These are phyloP conservation scores for Lepidurus couesii DNA, from an alignment of 1,140 invertebrate species.

Conservation along the genomic window DNA sequence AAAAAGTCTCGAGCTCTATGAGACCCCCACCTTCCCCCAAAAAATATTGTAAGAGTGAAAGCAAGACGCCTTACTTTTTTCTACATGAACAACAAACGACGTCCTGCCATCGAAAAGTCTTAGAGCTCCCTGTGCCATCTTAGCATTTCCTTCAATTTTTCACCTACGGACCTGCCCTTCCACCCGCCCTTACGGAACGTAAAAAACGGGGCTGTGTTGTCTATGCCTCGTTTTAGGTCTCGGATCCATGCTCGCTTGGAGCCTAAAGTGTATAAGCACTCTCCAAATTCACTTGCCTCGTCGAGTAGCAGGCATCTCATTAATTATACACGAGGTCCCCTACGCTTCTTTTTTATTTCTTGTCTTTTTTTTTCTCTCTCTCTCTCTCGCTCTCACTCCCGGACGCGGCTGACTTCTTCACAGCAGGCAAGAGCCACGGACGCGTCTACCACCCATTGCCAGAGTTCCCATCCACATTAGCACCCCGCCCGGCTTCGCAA, in stretches of 20 bases:
- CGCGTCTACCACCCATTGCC: constrained; percentile 1
- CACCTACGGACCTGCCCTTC: not conserved
- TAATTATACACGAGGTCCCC: not conserved
- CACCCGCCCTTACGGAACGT: not conserved
- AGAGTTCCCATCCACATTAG: constrained; percentile 10
- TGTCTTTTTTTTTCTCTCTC: not conserved
- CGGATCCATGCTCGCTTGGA: not conserved
- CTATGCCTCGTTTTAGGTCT: not conserved
- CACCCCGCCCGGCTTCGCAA: not conserved
- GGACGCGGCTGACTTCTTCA: constrained; percentile 6
- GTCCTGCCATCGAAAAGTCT: not conserved
- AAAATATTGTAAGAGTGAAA: not conserved
- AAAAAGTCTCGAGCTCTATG: not conserved
- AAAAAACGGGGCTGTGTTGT: not conserved
- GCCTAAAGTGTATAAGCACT: not conserved
- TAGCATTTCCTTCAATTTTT: constrained; percentile 14
- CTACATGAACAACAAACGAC: not conserved
- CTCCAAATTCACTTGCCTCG: constrained; percentile 14
- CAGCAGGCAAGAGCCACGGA: constrained; percentile 12
- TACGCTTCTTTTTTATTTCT: not conserved
- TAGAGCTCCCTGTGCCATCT: not conserved
- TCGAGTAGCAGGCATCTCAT: constrained; percentile 14
- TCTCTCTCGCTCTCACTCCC: not conserved
- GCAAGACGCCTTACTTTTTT: constrained; percentile 12
- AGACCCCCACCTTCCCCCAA: not conserved